Evolutionary conservation across 2,888 invertebrate genomes (phyloP).

Genomic region (Parthenolecanium corni): DNA sequence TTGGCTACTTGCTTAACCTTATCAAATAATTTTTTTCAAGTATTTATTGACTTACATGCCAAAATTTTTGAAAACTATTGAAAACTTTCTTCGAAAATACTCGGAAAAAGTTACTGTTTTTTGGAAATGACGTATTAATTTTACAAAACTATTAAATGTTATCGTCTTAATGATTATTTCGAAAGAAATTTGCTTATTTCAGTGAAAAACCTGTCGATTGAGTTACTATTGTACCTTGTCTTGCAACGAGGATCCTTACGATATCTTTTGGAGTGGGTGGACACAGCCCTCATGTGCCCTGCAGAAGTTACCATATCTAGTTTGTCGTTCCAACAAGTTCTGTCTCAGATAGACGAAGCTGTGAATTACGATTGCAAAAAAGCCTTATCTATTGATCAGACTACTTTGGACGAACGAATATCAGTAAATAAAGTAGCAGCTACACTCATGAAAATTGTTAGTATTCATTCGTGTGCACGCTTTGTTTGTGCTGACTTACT

Average conservation of each 20-base stretch:
- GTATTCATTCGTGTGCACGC: neutral
- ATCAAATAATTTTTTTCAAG: too few relatives aligned
- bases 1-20: too few relatives aligned
- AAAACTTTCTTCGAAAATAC: too few relatives aligned
- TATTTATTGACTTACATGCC: too few relatives aligned
- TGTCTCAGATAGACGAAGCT: conserved; percentile 30
- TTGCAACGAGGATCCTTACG: conserved; percentile 49
- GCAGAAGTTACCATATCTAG: conserved; percentile 33
- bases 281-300: conserved; percentile 42
- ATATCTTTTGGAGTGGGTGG: conserved; percentile 51
- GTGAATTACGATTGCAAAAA: conserved; percentile 28
- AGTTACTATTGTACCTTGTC: conserved; percentile 47
- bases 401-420: conserved; percentile 31
- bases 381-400: conserved; percentile 4
- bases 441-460: conserved; percentile 44
- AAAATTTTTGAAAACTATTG: too few relatives aligned
- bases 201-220: conserved; percentile 41
- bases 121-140: too few relatives aligned
- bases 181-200: conserved; percentile 21
- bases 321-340: conserved; percentile 28
- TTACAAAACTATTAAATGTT: too few relatives aligned
- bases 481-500: too few relatives aligned
- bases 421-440: conserved; percentile 46
- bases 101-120: too few relatives aligned
- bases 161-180: too few relatives aligned